Conservation (phyloP, 2,888 invertebrate species). For the Oscheius sp. region DNA sequence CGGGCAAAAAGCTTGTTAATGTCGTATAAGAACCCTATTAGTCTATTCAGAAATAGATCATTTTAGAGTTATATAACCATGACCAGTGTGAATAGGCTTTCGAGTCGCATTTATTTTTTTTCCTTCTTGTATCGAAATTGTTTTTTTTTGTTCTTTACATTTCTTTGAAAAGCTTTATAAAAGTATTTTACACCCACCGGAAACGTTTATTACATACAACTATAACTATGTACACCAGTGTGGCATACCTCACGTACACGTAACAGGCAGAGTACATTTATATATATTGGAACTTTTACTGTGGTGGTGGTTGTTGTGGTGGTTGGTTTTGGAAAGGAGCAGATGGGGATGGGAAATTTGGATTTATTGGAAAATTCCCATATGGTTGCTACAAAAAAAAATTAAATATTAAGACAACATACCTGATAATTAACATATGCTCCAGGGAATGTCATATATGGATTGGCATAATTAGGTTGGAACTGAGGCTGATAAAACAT, state of each 20-base stretch:
- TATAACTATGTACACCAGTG: constrained; percentile 1
- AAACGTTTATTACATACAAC: too few species aligned
- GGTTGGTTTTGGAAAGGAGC: constrained; percentile 1
- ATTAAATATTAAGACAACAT: neutral
- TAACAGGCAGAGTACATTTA: constrained; percentile 3
- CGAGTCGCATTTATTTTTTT: neutral
- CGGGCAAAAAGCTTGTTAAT: too few species aligned
- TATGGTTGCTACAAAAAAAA: constrained; percentile 9
- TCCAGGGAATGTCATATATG: constrained; percentile 58
- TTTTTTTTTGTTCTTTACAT: neutral
- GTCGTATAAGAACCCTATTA: too few species aligned
- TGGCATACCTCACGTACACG: neutral
- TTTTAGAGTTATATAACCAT: constrained; percentile 1
- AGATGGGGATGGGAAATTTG: constrained; percentile 10
- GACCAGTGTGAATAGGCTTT: constrained; percentile 9
- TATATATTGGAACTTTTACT: neutral
- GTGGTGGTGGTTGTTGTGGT: constrained; percentile 7
- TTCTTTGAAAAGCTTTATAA: constrained; percentile 6
- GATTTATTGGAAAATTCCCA: constrained; percentile 15
- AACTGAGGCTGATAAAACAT: constrained; percentile 52
- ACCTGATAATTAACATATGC: constrained; percentile 40
- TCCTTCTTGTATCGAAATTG: neutral
- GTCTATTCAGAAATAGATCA: too few species aligned
- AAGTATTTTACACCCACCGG: too few species aligned
- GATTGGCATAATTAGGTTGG: constrained; percentile 51